These are phyloP conservation scores for Todus mexicanus DNA, from an alignment of 2,797 vertebrate species.

Conservation along the genomic window DNA sequence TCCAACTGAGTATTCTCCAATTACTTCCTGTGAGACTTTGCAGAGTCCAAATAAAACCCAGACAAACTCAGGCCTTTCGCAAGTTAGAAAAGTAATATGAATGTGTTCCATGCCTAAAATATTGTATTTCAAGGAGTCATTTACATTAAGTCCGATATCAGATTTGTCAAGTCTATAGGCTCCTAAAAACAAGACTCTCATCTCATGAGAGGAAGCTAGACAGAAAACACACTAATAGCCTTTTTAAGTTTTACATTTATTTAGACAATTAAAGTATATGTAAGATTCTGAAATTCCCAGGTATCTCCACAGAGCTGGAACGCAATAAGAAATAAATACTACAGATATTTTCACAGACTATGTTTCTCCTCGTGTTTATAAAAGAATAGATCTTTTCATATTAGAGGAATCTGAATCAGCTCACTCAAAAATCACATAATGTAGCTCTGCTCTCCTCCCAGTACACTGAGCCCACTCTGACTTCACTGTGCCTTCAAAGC, in stretches of 20 bases:
- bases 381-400: background rate
- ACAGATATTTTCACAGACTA: background rate
- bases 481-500: background rate
- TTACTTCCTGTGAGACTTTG: conserved; percentile 7
- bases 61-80: background rate
- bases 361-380: background rate
- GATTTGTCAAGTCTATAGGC: background rate
- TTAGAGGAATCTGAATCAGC: background rate
- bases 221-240: background rate
- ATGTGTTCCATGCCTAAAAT: background rate
- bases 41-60: conserved; percentile 13
- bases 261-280: background rate
- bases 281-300: background rate
- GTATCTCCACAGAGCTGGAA: background rate
- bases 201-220: background rate
- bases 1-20: background rate
- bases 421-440: background rate
- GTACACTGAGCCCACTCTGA: background rate
- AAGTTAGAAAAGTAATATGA: background rate
- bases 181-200: background rate
- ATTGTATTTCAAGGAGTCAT: background rate
- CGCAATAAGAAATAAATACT: background rate
- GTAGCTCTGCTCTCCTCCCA: background rate
- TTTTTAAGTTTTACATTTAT: background rate
- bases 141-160: background rate